Base-by-base conservation (phyloP, 2,113 vertebrate species). In the Passer domesticus region DNA sequence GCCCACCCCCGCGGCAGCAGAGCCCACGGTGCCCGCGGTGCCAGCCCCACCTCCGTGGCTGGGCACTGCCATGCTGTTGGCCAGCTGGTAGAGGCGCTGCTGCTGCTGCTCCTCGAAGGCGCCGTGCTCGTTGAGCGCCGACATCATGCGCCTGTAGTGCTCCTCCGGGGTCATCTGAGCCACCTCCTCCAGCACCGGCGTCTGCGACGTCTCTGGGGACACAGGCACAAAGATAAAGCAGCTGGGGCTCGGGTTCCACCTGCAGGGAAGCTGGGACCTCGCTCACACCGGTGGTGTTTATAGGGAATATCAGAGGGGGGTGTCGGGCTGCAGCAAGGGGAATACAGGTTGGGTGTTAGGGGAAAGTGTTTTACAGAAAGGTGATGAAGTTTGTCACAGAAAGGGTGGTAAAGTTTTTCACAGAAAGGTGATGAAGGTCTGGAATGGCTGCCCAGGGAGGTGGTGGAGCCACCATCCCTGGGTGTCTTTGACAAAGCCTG, bases 81-180 rank as follows among this genome's bases (percentile, higher is more conserved):
- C 99, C 97, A 99, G 96, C 97, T 99, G 99, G 97, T 98, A 99
- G 92, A 99, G 98, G 6, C 98, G 99, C 68, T 99, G 99, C 27
- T 97, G 97, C 95, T 99, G 99, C 95, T 99, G 99, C 97, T 99
- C 99, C 84, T 99, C 99, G 11, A 98, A 99, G 82, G 98, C 96
- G 91, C 98, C 89, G 4, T 99, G 98, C 59, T 99, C 99, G 1
- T 98, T 99, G 68, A 99, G 98, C 3, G 99, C 99, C 1, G 99
- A 99, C 98, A 99, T 98, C 97, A 99, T 98, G 87, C 99, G 98
- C 81, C 98, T 98, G 95, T 99, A 99, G 96, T 99, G 99, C 94
- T 99, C 99, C 97, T 99, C 99, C 0, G 99, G 99, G 97, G 98
- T 99, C 99, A 99, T 99, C 97, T 98, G 98, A 90, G 98, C 96